Evolutionary conservation across 2,888 invertebrate genomes (phyloP), one percentile per base, ranked within the genome.

Genomic region (Ornithoptera alexandrae): DNA sequence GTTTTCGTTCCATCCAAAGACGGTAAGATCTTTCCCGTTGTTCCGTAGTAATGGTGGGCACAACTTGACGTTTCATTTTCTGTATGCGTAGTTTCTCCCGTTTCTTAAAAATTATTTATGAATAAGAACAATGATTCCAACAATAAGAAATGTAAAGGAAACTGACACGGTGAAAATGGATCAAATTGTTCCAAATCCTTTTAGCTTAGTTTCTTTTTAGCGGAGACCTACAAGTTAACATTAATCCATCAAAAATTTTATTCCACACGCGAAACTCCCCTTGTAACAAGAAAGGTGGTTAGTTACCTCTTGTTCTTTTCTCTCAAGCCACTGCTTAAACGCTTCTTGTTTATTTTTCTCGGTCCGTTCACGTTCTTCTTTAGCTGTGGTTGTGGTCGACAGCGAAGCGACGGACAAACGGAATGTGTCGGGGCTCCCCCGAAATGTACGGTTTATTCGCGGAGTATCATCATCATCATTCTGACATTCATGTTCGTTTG

Each of bases 1-100:
- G 85, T 75, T 94, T 94, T 17, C 85, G 84, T 69, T 92, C 89
- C 65, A 94, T 76, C 95, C 95, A 95, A 50, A 85, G 88, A 6
- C 87, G 87, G 74, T 86, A 93, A 0, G 90, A 89, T 74, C 89
- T 89, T 65, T 92, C 91, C 1, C 93, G 90, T 74, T 93, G 89
- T 76, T 93, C 88, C 4, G 86, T 77, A 0, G 89, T 83, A 1
- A 85, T 86, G 7, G 83, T 76, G 0, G 84, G 80, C 1, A 71
- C 76, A 0, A 73, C 60, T 65, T 82, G 84, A 1, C 68, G 74
- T 72, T 88, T 89, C 69, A 74, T 57, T 73, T 89, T 89, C 72
- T 88, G 84, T 3, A 77, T 68, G 2, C 86, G 85, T 20, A 82
- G 81, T 71, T 84, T 90, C 30, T 89, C 84, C 6, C 87, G 83